Conservation (phyloP, 2,113 vertebrate genomes). For the Odobenus rosmarus region DNA sequence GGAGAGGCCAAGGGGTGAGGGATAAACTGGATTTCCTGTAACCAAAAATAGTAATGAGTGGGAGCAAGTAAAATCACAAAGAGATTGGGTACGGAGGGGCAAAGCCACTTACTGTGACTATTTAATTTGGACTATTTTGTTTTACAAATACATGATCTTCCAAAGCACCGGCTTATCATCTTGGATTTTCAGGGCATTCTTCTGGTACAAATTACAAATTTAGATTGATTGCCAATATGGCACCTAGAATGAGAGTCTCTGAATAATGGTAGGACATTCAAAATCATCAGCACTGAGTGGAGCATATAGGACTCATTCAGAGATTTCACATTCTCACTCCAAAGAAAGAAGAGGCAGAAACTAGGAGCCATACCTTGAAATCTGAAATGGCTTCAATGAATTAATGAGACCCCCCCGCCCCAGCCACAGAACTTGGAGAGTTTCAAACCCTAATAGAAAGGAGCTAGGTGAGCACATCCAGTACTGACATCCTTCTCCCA, state of each 20-base stretch:
- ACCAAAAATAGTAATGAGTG: not conserved
- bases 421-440: not conserved
- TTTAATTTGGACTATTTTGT: not conserved
- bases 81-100: not conserved
- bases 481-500: not conserved
- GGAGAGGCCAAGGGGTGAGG: not conserved
- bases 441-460: not conserved
- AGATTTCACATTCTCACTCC: not conserved
- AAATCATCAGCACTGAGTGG: not conserved
- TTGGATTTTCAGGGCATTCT: not conserved
- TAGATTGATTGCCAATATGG: not conserved
- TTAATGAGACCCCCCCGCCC: not conserved
- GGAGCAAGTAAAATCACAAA: not conserved
- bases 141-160: not conserved
- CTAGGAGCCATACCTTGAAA: not conserved
- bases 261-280: not conserved
- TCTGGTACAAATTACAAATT: not conserved
- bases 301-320: not conserved
- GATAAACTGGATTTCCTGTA: not conserved
- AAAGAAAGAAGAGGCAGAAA: not conserved
- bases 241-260: not conserved
- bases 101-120: rapidly evolving
- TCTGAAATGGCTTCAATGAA: not conserved
- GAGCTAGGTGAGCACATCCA: not conserved
- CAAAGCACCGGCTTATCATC: no score